Percentiles rank a stretch among this genome's conserved stretches.
phyloP scores from a whole-genome alignment of 2,888 invertebrate genomes.

The Phengaris arion region DNA sequence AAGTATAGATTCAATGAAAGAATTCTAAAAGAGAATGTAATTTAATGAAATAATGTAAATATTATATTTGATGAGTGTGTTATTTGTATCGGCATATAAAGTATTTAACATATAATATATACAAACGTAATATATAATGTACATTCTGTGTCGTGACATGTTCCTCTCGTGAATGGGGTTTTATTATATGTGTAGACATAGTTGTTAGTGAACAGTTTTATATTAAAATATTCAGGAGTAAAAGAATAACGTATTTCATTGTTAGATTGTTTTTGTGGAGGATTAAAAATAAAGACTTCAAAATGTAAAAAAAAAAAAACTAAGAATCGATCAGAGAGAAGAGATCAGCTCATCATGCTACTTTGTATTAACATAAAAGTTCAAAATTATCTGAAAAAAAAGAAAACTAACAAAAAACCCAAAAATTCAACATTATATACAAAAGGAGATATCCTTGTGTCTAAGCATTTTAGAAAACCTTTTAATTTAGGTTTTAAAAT shows the following conservation, averaged over 20 bases:
- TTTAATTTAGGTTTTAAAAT: not conserved
- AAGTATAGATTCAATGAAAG: slow-evolving; percentile 18
- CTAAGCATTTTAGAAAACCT: too few relatives aligned
- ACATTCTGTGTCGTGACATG: slow-evolving; percentile 65
- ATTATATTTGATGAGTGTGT: slow-evolving; percentile 58
- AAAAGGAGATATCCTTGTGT: too few relatives aligned
- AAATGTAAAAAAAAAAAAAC: too few relatives aligned
- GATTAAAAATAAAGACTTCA: too few relatives aligned
- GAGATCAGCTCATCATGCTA: too few relatives aligned
- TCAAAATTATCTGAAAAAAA: too few relatives aligned
- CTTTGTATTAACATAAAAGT: not conserved
- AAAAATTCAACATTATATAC: too few relatives aligned
- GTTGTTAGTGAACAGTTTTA: slow-evolving; percentile 48
- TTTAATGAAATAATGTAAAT: slow-evolving; percentile 62
- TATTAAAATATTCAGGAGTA: slow-evolving; percentile 54
- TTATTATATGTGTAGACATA: slow-evolving; percentile 66
- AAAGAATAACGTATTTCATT: slow-evolving; percentile 61
- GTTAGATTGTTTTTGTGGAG: slow-evolving; percentile 2
- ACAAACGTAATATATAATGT: slow-evolving; percentile 47
- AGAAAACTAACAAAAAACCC: too few relatives aligned
- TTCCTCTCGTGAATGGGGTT: slow-evolving; percentile 68
- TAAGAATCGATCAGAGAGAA: too few relatives aligned
- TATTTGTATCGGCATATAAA: slow-evolving; percentile 59
- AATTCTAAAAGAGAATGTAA: slow-evolving; percentile 67
- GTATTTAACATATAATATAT: slow-evolving; percentile 48